Conservation (phyloP, 2,113 vertebrate species). For the Microtus pennsylvanicus region DNA sequence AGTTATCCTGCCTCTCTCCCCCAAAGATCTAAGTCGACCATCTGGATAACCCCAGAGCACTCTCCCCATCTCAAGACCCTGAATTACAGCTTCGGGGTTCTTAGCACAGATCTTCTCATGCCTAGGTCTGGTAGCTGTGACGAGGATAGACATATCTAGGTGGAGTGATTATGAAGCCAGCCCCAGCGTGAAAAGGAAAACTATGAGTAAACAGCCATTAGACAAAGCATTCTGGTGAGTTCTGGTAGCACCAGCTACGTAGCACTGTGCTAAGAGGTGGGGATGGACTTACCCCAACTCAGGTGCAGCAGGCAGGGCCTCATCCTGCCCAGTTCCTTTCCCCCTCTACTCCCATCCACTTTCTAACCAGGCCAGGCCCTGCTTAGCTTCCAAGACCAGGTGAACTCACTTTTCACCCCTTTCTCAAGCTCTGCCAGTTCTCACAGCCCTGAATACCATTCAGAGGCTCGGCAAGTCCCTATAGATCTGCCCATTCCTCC, state of each 20-base stretch:
- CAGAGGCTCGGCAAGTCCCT: neutral
- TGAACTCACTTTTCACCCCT: neutral
- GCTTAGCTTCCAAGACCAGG: neutral
- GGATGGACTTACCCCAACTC: neutral
- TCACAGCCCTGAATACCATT: neutral
- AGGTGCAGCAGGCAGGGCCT: neutral
- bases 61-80: neutral
- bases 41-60: neutral
- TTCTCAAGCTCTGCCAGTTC: neutral
- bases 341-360: neutral
- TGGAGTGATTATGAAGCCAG: neutral
- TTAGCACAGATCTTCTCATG: neutral
- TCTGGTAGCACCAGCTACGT: accelerated
- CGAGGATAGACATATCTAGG: neutral
- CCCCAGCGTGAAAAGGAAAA: neutral
- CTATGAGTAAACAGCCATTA: neutral
- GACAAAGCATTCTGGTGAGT: neutral
- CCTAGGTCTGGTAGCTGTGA: neutral
- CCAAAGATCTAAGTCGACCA: neutral
- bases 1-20: neutral
- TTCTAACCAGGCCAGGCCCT: neutral
- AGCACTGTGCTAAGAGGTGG: neutral
- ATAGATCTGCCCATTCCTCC: neutral
- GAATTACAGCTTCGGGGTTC: neutral
- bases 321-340: neutral